Evolutionary conservation across 2,797 vertebrate genomes (phyloP), one percentile per base, ranked within the genome.

Genomic region (Hyperoplus immaculatus): DNA sequence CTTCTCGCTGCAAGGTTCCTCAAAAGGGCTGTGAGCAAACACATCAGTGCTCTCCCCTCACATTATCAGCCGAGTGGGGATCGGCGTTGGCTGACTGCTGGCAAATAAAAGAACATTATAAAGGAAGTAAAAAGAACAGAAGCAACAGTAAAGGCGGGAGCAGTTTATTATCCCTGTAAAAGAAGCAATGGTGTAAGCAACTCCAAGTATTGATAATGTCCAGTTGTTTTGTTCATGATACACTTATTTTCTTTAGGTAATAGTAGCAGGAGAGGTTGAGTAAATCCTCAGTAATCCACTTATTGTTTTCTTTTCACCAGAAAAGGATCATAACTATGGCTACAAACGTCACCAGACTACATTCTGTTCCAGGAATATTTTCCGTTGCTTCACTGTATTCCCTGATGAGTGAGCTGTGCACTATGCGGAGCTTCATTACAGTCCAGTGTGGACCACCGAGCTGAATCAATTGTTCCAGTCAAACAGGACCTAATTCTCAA

Each of bases 21-120:
- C 74, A 51, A 81, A 87, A 89, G 56, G 63, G 66, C 74, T 69
- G 72, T 39, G 69, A 79, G 80, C 63, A 83, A 91, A 88, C 53
- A 83, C 21, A 50, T 73, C 77, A 74, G 65, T 18, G 38, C 4
- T 64, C 61, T 53, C 36, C 67, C 12, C 80, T 78, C 77, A 66
- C 36, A 70, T 82, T 72, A 15, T 5, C 7, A 43, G 29, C 74
- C n/a, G 71, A 81, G 61, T 29, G 78, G 57, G 29, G 56, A 58
- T 80, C 18, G 2, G 6, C 55, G 60, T 66, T 63, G 63, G 77
- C 65, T 71, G 46, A 71, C 16, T 50, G 21, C 49, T 43, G 59
- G 69, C 54, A 66, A 74, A 80, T 59, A 18, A 29, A 47, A 51
- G 2, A 36, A 56, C 53, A 47, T 5, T 11, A 57, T 6, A 42